A percentile compares a stretch with the other conserved stretches of the same genome.
These are phyloP conservation scores for Furcifer pardalis DNA, from an alignment of 2,797 vertebrate species.

Conservation along the genomic window DNA sequence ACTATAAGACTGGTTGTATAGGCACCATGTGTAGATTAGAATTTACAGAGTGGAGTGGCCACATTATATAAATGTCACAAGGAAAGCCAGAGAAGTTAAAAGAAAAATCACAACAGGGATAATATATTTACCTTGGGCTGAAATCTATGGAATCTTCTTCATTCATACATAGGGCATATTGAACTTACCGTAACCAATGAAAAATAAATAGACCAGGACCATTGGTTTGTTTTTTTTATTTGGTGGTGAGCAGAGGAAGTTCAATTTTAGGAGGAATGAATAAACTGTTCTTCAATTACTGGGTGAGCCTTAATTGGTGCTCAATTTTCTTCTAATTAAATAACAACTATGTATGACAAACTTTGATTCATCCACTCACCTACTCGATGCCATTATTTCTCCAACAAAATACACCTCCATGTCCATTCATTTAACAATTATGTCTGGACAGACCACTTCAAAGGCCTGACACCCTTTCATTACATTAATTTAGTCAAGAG, in stretches of 20 bases:
- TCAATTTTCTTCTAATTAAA: slow-evolving; percentile 45
- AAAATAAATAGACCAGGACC: background rate
- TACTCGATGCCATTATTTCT: slow-evolving; percentile 11
- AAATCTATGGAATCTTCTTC: background rate
- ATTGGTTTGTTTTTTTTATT: background rate
- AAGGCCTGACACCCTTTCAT: background rate
- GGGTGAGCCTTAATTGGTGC: slow-evolving; percentile 35
- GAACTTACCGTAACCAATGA: background rate
- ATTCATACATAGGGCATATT: background rate
- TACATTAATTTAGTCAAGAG: slow-evolving; percentile 23
- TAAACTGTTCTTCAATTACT: slow-evolving; percentile 32
- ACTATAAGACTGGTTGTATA: background rate
- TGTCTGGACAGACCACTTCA: slow-evolving; percentile 12
- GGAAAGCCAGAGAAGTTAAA: background rate
- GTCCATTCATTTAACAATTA: background rate
- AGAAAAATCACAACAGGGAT: background rate
- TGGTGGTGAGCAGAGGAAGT: background rate
- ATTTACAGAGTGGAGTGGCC: background rate
- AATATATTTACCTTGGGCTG: background rate
- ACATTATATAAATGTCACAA: background rate
- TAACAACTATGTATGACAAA: slow-evolving; percentile 21
- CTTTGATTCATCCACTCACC: background rate
- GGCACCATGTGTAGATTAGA: background rate
- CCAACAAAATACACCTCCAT: background rate
- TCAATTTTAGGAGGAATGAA: background rate